Conservation (phyloP, 2,113 vertebrate genomes). For the Microtus oregoni region DNA sequence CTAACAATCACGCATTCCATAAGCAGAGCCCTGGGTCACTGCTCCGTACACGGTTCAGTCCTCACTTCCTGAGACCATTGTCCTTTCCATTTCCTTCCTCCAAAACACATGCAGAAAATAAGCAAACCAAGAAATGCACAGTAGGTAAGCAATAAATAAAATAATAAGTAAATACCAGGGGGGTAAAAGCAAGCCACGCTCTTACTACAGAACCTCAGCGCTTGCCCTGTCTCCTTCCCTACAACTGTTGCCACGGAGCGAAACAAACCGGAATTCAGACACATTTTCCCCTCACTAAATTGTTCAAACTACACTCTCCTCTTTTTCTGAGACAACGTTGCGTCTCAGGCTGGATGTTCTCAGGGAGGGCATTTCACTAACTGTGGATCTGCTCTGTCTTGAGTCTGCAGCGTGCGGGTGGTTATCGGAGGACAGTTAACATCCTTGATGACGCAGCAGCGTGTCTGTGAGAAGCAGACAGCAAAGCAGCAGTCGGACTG, state of each 20-base stretch:
- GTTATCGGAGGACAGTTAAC: neutral
- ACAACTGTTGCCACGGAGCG: neutral
- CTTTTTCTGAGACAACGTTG: neutral
- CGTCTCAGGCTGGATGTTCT: neutral
- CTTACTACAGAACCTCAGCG: neutral
- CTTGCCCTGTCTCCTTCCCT: accelerated
- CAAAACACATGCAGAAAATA: neutral
- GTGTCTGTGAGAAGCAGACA: neutral
- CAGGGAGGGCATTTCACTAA: neutral
- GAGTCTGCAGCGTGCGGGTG: neutral
- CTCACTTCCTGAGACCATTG: neutral
- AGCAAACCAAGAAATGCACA: neutral
- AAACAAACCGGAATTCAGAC: neutral
- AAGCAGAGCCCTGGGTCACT: accelerated
- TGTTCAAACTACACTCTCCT: neutral
- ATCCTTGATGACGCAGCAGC: too few relatives aligned
- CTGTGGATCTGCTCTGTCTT: neutral
- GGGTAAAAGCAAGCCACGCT: neutral
- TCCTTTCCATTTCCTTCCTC: neutral
- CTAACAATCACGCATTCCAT: accelerated
- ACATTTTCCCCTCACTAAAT: neutral
- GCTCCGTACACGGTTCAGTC: accelerated
- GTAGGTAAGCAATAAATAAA: neutral
- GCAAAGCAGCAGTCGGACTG: neutral
- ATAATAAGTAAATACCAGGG: neutral